These are phyloP conservation scores for Dermatemys mawii DNA, from an alignment of 2,113 vertebrate species.

Conservation along the genomic window DNA sequence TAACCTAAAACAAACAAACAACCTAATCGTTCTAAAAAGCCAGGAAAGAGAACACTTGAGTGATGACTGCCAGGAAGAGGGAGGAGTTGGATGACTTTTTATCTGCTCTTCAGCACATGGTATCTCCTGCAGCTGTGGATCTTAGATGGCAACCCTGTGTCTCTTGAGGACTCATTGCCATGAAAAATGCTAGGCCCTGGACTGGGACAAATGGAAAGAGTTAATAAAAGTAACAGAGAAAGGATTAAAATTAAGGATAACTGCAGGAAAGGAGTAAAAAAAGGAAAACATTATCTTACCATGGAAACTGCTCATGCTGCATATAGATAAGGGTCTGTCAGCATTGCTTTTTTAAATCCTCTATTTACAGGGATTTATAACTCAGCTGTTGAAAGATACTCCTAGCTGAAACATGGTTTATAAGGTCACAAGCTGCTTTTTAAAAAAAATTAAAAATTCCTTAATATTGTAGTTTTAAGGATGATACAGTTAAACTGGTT, in stretches of 20 bases:
- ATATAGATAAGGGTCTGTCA: constrained; percentile 28
- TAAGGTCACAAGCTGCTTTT: neutral
- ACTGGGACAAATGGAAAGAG: neutral
- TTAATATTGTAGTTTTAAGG: constrained; percentile 13
- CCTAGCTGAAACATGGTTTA: neutral
- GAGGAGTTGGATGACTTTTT: neutral
- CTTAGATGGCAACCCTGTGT: neutral
- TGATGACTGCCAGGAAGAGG: neutral
- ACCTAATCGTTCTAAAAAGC: neutral
- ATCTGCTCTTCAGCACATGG: accelerated
- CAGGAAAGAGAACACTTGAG: neutral
- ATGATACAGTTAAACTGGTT: neutral
- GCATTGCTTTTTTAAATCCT: constrained; percentile 18
- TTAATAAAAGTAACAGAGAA: neutral
- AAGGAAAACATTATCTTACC: neutral
- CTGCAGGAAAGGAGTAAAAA: neutral
- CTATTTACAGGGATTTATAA: constrained; percentile 27
- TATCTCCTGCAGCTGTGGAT: neutral
- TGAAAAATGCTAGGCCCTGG: neutral
- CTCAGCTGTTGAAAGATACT: neutral
- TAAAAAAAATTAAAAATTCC: neutral
- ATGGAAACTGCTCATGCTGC: neutral
- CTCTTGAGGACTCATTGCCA: neutral
- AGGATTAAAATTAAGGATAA: neutral
- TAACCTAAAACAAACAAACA: neutral